Conservation (phyloP, 2,888 invertebrate genomes). For the Drosophila merina region DNA sequence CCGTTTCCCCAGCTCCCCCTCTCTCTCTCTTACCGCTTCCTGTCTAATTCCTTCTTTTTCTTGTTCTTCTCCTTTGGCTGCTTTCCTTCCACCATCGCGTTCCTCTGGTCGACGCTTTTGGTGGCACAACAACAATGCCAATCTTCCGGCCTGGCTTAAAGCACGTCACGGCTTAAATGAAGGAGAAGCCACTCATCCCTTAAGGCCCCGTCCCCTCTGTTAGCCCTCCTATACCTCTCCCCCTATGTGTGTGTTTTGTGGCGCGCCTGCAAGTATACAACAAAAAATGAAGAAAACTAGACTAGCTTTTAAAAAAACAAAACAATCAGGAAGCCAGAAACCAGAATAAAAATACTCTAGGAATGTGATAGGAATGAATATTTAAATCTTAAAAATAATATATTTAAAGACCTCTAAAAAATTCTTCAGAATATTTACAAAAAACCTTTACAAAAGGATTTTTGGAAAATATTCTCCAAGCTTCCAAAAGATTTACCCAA, state of each 20-base stretch:
- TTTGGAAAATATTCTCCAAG: too few species aligned
- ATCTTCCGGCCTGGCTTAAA: conserved; percentile 36
- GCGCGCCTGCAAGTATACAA: conserved; percentile 35
- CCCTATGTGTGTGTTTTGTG: conserved; percentile 1
- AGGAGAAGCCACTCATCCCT: conserved; percentile 7
- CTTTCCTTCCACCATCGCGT: background rate
- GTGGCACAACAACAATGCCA: conserved; percentile 19
- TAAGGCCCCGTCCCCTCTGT: background rate
- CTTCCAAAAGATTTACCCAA: too few species aligned
- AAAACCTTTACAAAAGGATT: too few species aligned
- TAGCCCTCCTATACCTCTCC: background rate
- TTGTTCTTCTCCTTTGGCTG: background rate
- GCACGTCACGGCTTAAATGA: conserved; percentile 45
- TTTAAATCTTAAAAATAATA: background rate
- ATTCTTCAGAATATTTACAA: background rate
- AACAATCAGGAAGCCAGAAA: background rate
- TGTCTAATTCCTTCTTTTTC: background rate
- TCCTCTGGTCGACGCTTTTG: too few species aligned
- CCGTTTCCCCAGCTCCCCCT: conserved; percentile 25
- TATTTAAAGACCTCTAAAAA: background rate
- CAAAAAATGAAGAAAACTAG: conserved; percentile 3
- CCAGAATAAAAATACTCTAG: background rate
- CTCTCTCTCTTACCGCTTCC: background rate
- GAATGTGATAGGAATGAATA: background rate
- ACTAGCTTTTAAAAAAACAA: background rate